Evolutionary conservation across 2,797 vertebrate species (phyloP).

Genomic region (Podarcis siculus): DNA sequence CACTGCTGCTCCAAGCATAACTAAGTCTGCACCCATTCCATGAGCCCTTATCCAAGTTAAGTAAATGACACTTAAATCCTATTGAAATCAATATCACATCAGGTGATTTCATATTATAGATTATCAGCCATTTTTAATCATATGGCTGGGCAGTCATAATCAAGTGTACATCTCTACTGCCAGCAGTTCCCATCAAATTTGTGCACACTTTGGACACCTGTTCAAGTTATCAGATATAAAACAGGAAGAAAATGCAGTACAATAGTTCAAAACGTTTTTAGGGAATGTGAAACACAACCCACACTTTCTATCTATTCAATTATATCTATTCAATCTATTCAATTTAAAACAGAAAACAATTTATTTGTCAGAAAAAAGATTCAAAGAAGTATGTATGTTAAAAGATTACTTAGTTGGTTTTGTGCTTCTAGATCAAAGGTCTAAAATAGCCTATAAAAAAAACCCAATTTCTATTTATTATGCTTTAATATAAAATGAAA

Average conservation of each 20-base stretch:
- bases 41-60: too few relatives aligned
- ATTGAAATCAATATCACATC: not conserved
- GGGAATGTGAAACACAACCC: not conserved
- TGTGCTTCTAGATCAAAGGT: too few relatives aligned
- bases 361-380: not conserved
- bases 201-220: not conserved
- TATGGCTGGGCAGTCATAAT: not conserved
- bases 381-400: not conserved
- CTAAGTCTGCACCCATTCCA: too few relatives aligned
- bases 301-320: not conserved
- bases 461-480: too few relatives aligned
- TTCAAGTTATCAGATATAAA: not conserved
- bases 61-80: not conserved
- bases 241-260: not conserved
- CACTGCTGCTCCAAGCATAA: too few relatives aligned
- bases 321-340: not conserved
- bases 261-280: not conserved
- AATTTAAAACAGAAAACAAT: not conserved
- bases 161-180: not conserved
- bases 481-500: not conserved
- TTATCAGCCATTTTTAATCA: not conserved
- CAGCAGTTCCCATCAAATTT: not conserved
- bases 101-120: not conserved
- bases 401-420: too few relatives aligned
- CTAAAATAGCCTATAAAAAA: too few relatives aligned